Conservation (phyloP, 2,797 vertebrate species). For the Phoebastria nigripes region DNA sequence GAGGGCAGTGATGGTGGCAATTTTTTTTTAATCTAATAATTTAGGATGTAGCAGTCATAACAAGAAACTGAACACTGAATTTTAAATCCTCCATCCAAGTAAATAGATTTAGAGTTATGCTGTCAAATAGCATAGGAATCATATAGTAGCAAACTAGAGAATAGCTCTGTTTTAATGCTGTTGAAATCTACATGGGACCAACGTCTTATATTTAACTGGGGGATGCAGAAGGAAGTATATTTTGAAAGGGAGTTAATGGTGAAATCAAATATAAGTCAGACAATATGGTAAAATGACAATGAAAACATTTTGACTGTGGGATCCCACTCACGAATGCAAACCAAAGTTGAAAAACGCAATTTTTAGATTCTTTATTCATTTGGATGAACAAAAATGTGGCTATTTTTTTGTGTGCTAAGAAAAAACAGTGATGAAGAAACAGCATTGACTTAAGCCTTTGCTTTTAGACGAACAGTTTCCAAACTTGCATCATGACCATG, state of each 20-base stretch:
- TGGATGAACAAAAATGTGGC: background rate
- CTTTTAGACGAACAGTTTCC: background rate
- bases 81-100: background rate
- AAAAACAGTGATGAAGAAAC: background rate
- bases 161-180: background rate
- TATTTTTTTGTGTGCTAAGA: background rate
- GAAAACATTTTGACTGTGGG: background rate
- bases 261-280: background rate
- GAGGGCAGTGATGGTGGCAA: background rate
- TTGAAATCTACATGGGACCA: background rate
- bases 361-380: background rate
- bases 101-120: background rate
- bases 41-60: background rate
- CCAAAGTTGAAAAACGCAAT: background rate
- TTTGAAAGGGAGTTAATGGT: background rate
- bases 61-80: background rate
- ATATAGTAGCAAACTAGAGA: background rate
- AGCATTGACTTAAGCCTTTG: background rate
- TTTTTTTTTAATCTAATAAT: background rate
- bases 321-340: background rate
- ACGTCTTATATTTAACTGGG: background rate
- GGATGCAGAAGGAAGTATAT: background rate
- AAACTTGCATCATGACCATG: background rate
- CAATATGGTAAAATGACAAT: background rate
- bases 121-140: background rate